phyloP scores from a whole-genome alignment of 2,113 vertebrate species.

The Heptranchias perlo region DNA sequence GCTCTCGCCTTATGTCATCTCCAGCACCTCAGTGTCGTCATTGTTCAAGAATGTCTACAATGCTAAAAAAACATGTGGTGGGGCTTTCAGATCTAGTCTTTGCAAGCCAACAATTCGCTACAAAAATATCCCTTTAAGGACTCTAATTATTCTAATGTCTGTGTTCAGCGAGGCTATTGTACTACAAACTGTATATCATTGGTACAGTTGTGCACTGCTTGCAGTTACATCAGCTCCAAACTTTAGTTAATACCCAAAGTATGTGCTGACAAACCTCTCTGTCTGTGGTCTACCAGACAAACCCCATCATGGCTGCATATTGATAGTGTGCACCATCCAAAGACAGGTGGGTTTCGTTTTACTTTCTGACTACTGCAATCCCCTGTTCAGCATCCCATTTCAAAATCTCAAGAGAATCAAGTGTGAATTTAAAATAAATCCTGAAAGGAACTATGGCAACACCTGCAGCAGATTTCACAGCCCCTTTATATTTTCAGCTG shows the following conservation, averaged over 20 bases:
- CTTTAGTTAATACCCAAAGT: background rate
- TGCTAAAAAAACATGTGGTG: background rate
- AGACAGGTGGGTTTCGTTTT: background rate
- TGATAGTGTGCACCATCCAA: background rate
- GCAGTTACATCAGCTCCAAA: background rate
- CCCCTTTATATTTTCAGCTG: background rate
- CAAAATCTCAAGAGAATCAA: background rate
- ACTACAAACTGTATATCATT: background rate
- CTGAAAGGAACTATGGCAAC: background rate
- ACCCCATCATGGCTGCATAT: background rate
- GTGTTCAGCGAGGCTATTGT: background rate
- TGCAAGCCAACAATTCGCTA: background rate
- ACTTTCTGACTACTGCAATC: background rate
- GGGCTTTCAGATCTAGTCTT: background rate
- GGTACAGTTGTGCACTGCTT: background rate
- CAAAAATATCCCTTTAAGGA: background rate
- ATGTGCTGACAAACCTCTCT: background rate
- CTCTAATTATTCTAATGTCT: background rate
- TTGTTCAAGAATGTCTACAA: background rate
- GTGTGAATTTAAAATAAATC: background rate
- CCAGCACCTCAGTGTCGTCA: background rate
- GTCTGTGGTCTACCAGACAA: background rate
- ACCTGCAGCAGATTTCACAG: background rate
- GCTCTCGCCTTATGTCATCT: background rate
- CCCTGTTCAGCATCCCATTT: background rate